Percentiles rank a stretch among this genome's conserved stretches.
Conservation (phyloP, 2,888 invertebrate species). For the Candidula unifasciata region DNA sequence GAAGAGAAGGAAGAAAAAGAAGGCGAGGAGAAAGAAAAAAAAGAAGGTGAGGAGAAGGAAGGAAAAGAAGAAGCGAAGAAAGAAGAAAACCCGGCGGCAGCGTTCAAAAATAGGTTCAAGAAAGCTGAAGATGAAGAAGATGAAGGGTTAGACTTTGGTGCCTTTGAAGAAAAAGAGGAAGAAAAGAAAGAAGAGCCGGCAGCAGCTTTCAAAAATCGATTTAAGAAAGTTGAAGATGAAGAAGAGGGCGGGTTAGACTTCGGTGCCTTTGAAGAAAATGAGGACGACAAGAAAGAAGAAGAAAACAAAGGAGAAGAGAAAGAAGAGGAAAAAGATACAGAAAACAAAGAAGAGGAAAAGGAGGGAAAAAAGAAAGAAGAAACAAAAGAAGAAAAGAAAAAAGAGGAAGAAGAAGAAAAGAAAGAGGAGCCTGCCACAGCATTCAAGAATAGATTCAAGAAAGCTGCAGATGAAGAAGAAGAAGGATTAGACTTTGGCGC, state of each 20-base stretch:
- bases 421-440: conserved; percentile 50
- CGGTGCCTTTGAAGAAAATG: conserved; percentile 4
- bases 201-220: conserved; percentile 43
- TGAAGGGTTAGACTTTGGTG: conserved; percentile 11
- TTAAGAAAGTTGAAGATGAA: background rate
- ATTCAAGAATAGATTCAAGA: conserved; percentile 45
- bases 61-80: conserved; percentile 13
- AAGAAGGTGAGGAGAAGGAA: background rate
- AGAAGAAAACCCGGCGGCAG: conserved; percentile 47
- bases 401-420: conserved; percentile 27
- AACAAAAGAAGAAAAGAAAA: conserved; percentile 25
- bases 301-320: conserved; percentile 2
- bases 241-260: conserved; percentile 41
- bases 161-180: conserved; percentile 30
- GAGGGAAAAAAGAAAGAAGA: conserved; percentile 23
- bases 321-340: conserved; percentile 11
- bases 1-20: background rate
- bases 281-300: background rate
- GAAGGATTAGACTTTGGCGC: conserved; percentile 49
- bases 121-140: conserved; percentile 32
- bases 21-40: background rate
- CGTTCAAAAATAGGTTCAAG: conserved; percentile 40
- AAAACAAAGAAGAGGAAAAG: conserved; percentile 28
- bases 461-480: conserved; percentile 36
- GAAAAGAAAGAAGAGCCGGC: conserved; percentile 43